Base-by-base conservation (phyloP, 2,113 vertebrate genomes). In the Megaleporinus macrocephalus region DNA sequence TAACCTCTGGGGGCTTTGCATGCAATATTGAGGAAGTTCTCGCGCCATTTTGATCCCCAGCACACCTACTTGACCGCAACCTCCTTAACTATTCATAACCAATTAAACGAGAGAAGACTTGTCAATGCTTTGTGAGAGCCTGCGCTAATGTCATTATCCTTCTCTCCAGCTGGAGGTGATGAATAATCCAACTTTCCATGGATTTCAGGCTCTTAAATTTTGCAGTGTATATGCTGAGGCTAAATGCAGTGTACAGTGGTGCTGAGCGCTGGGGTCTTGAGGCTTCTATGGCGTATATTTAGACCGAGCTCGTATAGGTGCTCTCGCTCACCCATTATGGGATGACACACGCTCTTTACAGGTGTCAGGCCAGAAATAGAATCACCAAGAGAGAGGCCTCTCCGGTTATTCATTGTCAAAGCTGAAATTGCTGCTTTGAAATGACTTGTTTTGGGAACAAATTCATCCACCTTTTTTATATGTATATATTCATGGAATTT, bases 401-500 rank as follows among this genome's bases (percentile, higher is more conserved):
- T 22, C 29, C 62, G 61, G 74, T 81, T 83, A 44, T 69, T 73
- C 18, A 24, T 59, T 72, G 76, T 78, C 57, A 70, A 33, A 63
- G 41, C 18, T 36, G 33, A 63, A 29, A 53, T 82, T 65, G 59
- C 68, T 16, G 20, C 47, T 53, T 73, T 68, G 18, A 76, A 84
- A 63, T 63, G 72, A 68, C 29, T 63, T 70, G 57, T 66, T 53
- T 59, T 24, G n/a, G 29, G 24, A 74, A 62, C 24, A 68, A 55
- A 59, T 73, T 66, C 18, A 49, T 49, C 0, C 30, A 27, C 36
- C 59, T 76, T 63, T 84, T 86, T 51, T 84, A 26, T 78, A 86
- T 86, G 69, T 65, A 86, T 78, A 84, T 84, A 86, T 86, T 86
- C 85, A 86, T 86, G 68, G 71, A 75, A 84, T 82, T 63, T 75